These are phyloP conservation scores for Eptatretus burgeri DNA, from an alignment of 2,113 vertebrate genomes.

Conservation along the genomic window DNA sequence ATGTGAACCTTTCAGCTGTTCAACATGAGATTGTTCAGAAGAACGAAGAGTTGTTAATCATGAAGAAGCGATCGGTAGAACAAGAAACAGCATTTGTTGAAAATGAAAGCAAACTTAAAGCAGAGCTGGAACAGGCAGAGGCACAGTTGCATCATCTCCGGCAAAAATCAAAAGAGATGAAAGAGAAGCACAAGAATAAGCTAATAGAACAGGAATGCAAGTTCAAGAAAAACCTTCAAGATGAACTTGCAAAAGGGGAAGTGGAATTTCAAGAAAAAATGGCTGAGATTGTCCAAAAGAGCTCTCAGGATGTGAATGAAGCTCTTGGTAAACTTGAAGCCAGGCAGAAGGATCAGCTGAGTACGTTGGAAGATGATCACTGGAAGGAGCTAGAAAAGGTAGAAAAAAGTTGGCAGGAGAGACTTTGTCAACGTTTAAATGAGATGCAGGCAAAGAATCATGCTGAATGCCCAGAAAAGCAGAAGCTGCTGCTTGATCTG, in stretches of 20 bases:
- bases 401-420: constrained; percentile 24
- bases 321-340: constrained; percentile 35
- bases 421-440: constrained; percentile 28
- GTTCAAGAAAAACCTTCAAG: constrained; percentile 35
- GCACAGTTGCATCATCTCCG: constrained; percentile 44
- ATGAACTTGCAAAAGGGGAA: constrained; percentile 45
- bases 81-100: constrained; percentile 23
- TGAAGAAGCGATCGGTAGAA: constrained; percentile 20
- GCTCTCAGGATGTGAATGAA: constrained; percentile 34
- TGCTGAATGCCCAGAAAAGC: constrained; percentile 29
- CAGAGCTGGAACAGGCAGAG: constrained; percentile 40
- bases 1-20: too few species aligned
- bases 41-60: not conserved
- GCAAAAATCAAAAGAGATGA: constrained; percentile 46
- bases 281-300: constrained; percentile 41
- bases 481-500: constrained; percentile 26
- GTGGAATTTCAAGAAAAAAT: constrained; percentile 43
- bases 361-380: constrained; percentile 24
- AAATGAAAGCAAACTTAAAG: constrained; percentile 24
- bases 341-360: constrained; percentile 43
- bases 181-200: constrained; percentile 45
- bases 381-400: constrained; percentile 23
- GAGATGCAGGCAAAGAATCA: constrained; percentile 33
- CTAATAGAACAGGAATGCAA: constrained; percentile 45
- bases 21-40: too few species aligned